These are phyloP conservation scores for Hydropsyche betteni DNA, from an alignment of 2,888 invertebrate species.

Conservation along the genomic window DNA sequence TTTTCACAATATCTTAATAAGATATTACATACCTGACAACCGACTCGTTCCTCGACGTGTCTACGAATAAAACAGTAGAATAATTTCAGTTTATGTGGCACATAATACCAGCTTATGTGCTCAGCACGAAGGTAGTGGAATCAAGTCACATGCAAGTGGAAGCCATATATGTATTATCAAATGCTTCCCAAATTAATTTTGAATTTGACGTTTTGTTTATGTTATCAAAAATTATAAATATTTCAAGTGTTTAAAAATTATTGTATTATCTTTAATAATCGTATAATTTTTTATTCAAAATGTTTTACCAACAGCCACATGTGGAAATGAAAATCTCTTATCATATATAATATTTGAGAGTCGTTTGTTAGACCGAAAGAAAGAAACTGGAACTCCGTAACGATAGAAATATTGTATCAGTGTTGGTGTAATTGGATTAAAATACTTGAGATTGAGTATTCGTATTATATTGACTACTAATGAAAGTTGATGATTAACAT, in stretches of 20 bases:
- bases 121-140: neutral
- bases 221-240: too few relatives aligned
- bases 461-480: neutral
- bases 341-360: too few relatives aligned
- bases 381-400: slow-evolving; percentile 10
- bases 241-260: too few relatives aligned
- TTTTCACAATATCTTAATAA: neutral
- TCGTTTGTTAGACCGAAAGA: neutral
- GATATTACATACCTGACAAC: neutral
- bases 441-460: slow-evolving; percentile 32
- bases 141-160: slow-evolving; percentile 33
- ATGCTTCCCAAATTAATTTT: neutral
- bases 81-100: slow-evolving; percentile 8
- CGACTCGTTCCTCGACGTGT: neutral
- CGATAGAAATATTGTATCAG: neutral
- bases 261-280: too few relatives aligned
- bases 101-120: slow-evolving; percentile 44
- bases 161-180: slow-evolving; percentile 17
- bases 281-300: too few relatives aligned
- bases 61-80: slow-evolving; percentile 6
- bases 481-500: too few relatives aligned
- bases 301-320: too few relatives aligned
- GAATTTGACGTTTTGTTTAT: too few relatives aligned
- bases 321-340: too few relatives aligned
- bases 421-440: slow-evolving; percentile 37